Base-by-base conservation (phyloP, 2,113 vertebrate genomes). In the Sturnus vulgaris region DNA sequence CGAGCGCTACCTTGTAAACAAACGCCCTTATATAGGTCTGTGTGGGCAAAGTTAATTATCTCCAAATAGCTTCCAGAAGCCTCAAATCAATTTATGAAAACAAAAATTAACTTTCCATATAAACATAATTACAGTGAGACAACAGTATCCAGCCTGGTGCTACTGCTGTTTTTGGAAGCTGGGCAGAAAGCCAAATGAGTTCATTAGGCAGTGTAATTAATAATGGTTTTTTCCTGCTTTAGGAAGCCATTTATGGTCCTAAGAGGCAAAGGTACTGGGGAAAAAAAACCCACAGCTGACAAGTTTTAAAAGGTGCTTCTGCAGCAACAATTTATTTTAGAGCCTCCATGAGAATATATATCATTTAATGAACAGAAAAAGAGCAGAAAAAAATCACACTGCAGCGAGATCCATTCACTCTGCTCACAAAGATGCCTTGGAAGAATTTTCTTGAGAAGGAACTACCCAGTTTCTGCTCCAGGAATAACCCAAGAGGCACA, bases 51-150 rank as follows among this genome's bases (percentile, higher is more conserved):
- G 97, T 96, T 97, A 97, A 98, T 98, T 98, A 98, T 94, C 92
- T 96, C 96, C 95, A 97, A 98, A 97, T 96, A 95, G 97, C 95
- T 98, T 97, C 95, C 97, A 97, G 97, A 97, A 97, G 94, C 96
- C 94, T 97, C 97, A 97, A 97, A 97, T 97, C 98, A 98, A 97
- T 98, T 98, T 98, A 97, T 97, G 96, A 97, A 97, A 97, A 97
- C 97, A 97, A 98, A 97, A 98, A 98, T 98, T 97, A 97, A 97
- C 97, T 98, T 98, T 97, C 96, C 96, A 87, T 97, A 98, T 98
- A 98, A 98, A 97, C 95, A 97, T 97, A 97, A 97, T 98, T 98
- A 97, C 97, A 97, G 91, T 93, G 95, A 96, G 96, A 97, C 95
- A 97, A 96, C 93, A 97, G 97, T 97, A 96, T 92, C 89, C 96